Percentiles rank a stretch among this genome's conserved stretches.
phyloP scores from a whole-genome alignment of 2,888 invertebrate species.

The Thymelicus lineola region DNA sequence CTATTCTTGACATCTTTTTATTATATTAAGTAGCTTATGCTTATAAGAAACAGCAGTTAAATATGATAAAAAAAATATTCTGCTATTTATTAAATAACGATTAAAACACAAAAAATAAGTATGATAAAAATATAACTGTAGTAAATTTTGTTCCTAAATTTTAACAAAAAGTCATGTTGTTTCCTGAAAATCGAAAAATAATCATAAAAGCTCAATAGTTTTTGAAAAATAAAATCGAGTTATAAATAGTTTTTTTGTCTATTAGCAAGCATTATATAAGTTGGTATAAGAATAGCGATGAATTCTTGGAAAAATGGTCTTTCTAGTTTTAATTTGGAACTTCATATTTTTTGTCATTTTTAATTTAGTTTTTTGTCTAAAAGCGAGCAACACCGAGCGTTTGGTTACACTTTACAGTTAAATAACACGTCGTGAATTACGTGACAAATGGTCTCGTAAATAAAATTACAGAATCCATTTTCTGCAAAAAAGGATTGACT shows the following conservation, averaged over 20 bases:
- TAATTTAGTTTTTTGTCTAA: conserved; percentile 18
- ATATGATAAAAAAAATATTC: too few species aligned
- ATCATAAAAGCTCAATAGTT: background rate
- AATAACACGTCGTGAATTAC: conserved; percentile 42
- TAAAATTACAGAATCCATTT: conserved; percentile 22
- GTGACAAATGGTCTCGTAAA: background rate
- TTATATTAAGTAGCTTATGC: too few species aligned
- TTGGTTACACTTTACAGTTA: conserved; percentile 32
- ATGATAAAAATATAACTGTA: too few species aligned
- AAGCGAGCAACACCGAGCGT: conserved; percentile 13
- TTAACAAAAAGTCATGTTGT: conserved; percentile 21
- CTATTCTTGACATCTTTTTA: too few species aligned
- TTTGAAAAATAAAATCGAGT: background rate
- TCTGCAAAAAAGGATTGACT: conserved; percentile 27
- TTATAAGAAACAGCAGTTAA: too few species aligned
- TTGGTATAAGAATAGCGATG: background rate
- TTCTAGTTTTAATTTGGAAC: conserved; percentile 7
- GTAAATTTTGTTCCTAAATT: too few species aligned
- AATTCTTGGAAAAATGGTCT: conserved; percentile 8
- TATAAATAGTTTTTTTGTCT: background rate
- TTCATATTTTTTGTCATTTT: conserved; percentile 21
- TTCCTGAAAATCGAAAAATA: background rate
- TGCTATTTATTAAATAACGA: too few species aligned
- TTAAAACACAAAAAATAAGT: too few species aligned
- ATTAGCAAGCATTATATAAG: background rate